Percentiles rank a stretch among this genome's conserved stretches.
These are phyloP conservation scores for Aleiodes leptofemur DNA, from an alignment of 2,888 invertebrate species.

Conservation along the genomic window DNA sequence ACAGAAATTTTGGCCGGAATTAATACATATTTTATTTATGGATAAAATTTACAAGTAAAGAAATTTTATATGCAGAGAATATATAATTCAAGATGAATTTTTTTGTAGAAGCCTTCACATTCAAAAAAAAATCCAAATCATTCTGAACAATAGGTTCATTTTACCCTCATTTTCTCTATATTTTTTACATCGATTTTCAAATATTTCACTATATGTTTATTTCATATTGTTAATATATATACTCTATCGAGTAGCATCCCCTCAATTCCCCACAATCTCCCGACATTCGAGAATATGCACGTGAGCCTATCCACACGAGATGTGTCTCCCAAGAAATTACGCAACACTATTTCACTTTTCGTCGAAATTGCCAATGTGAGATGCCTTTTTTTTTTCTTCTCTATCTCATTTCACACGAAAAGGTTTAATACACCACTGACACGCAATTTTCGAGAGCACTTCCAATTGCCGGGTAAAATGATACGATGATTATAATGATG, in stretches of 20 bases:
- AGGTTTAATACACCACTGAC: constrained; percentile 7
- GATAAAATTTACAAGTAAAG: no score
- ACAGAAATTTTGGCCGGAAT: no score
- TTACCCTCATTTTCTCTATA: no score
- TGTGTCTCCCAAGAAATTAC: not conserved
- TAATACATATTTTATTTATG: no score
- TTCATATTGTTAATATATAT: no score
- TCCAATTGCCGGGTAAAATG: not conserved
- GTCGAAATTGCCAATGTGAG: constrained; percentile 2
- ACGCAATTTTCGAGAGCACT: constrained; percentile 31
- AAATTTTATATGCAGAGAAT: no score
- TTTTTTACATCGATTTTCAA: no score
- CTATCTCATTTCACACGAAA: constrained; percentile 19
- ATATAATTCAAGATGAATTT: no score
- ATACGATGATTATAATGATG: constrained; percentile 7
- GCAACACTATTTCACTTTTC: constrained; percentile 7
- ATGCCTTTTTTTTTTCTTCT: not conserved
- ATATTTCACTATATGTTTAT: no score
- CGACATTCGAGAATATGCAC: constrained; percentile 15
- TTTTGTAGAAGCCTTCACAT: no score
- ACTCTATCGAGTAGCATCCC: not conserved
- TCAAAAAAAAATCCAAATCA: no score
- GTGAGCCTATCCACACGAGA: not conserved
- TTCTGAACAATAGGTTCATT: no score
- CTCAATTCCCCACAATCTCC: not conserved